Evolutionary conservation across 2,888 invertebrate species (phyloP).

Genomic region (Crepidodera aurea): DNA sequence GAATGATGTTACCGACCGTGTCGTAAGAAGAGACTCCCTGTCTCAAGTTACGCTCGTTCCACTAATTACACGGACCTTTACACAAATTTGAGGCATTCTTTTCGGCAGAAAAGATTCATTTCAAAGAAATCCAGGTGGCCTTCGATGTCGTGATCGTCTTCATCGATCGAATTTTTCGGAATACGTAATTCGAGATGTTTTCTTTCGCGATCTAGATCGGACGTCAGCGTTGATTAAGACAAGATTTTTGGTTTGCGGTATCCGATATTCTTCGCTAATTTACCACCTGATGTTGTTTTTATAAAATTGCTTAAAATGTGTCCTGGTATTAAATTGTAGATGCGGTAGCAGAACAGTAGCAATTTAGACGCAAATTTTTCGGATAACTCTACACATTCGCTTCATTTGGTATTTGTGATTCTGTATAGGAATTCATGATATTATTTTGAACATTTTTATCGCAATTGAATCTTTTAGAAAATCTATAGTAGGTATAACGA

Average conservation of each 20-base stretch:
- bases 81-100: constrained; percentile 40
- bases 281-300: not conserved
- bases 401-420: too few relatives aligned
- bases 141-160: constrained; percentile 22
- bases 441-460: too few relatives aligned
- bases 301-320: not conserved
- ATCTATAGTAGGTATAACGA: too few relatives aligned
- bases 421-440: too few relatives aligned
- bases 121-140: constrained; percentile 41
- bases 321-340: not conserved
- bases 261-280: not conserved
- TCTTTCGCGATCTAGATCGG: constrained; percentile 16
- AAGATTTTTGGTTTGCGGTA: not conserved
- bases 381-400: too few relatives aligned
- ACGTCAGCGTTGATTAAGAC: constrained; percentile 8
- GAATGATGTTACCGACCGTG: constrained; percentile 43
- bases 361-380: not conserved
- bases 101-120: constrained; percentile 39
- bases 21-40: constrained; percentile 32
- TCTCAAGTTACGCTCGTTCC: constrained; percentile 41
- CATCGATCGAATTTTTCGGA: constrained; percentile 19
- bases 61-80: constrained; percentile 42
- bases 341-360: not conserved
- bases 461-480: too few relatives aligned
- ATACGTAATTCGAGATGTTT: constrained; percentile 21